Conservation (phyloP, 1,140 invertebrate species). For the Heterodera schachtii region DNA sequence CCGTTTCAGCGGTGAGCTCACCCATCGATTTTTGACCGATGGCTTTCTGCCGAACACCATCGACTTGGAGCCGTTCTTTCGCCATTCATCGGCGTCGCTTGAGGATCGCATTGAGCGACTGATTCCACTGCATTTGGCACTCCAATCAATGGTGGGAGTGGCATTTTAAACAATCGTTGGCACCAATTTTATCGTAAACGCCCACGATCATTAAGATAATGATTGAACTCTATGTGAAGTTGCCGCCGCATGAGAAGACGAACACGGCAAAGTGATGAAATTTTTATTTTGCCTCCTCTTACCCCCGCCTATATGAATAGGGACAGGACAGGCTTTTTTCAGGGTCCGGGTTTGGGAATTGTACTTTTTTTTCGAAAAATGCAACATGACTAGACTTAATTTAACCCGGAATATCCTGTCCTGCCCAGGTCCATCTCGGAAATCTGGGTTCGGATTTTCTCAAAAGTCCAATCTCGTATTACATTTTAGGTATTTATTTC, state of each 20-base stretch:
- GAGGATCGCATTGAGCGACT: constrained; percentile 35
- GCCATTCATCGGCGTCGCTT: not conserved
- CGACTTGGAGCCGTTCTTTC: constrained; percentile 39
- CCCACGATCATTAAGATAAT: constrained; percentile 18
- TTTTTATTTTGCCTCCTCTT: not conserved
- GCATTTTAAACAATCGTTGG: no score
- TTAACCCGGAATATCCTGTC: no score
- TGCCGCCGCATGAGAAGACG: constrained; percentile 31
- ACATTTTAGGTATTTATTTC: no score
- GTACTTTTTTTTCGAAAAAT: no score
- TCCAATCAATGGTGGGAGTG: constrained; percentile 33
- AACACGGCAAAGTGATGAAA: constrained; percentile 33
- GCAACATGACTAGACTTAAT: no score
- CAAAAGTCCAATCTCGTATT: no score
- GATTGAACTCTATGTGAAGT: constrained; percentile 31
- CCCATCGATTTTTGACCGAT: constrained; percentile 30
- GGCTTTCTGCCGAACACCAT: constrained; percentile 34
- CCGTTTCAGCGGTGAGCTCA: constrained; percentile 33
- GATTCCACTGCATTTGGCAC: constrained; percentile 39
- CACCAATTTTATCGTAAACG: not conserved
- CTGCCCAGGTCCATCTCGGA: no score
- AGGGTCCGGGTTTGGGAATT: no score
- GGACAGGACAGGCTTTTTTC: no score
- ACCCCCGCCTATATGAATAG: not conserved
- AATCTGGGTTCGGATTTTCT: no score